phyloP scores from a whole-genome alignment of 2,797 vertebrate species.

The Pyrocephalus nanus region DNA sequence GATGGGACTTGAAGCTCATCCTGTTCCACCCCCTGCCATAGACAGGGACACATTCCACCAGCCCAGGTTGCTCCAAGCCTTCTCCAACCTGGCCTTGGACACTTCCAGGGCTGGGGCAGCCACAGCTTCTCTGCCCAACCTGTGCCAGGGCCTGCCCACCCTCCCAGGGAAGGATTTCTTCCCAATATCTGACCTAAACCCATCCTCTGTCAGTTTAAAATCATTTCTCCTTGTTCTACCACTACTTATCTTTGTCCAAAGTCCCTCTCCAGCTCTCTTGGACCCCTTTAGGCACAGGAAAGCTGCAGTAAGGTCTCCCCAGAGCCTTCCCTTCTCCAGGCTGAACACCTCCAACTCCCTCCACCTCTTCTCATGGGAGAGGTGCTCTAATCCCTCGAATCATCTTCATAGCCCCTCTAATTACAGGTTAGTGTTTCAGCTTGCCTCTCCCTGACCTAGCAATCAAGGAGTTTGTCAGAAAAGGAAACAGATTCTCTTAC shows the following conservation, averaged over 20 bases:
- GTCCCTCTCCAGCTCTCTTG: not conserved
- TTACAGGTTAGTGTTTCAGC: not conserved
- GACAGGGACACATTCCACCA: accelerated
- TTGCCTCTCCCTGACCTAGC: not conserved
- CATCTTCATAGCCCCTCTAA: accelerated
- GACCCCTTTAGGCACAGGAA: not conserved
- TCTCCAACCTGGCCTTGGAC: accelerated
- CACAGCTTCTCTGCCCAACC: not conserved
- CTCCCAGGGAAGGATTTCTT: accelerated
- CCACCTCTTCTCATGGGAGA: not conserved
- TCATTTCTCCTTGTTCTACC: not conserved
- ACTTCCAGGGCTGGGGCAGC: not conserved
- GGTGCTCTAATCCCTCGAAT: not conserved
- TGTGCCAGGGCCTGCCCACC: not conserved
- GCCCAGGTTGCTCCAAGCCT: not conserved
- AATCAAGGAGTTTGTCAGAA: not conserved
- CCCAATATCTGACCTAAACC: not conserved
- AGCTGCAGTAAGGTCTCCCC: not conserved
- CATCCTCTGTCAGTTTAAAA: not conserved
- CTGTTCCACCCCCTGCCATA: not conserved
- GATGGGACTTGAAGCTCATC: not conserved
- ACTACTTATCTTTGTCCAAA: not conserved
- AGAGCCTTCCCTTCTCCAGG: not conserved
- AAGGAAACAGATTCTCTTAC: not conserved
- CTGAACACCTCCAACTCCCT: not conserved